A percentile compares a stretch with the other conserved stretches of the same genome.
These are phyloP conservation scores for Mesoclemmys tuberculata DNA, from an alignment of 2,113 vertebrate genomes.

Conservation along the genomic window DNA sequence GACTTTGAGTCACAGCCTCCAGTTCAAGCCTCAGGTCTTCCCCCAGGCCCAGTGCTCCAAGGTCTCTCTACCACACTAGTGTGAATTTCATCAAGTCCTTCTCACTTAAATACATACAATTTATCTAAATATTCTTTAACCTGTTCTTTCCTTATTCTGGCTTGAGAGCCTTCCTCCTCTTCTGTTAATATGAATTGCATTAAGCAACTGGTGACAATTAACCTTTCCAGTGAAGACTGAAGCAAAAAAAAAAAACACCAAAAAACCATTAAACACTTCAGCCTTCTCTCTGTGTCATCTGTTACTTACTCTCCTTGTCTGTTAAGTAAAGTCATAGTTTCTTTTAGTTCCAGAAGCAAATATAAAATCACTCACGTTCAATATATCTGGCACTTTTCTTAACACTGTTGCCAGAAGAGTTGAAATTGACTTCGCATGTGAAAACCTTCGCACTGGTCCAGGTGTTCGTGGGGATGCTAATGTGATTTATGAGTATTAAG, in stretches of 20 bases:
- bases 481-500: not conserved
- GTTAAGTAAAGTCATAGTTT: not conserved
- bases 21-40: no score
- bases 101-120: no score
- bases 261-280: not conserved
- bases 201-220: not conserved
- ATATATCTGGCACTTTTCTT: not conserved
- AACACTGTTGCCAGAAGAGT: not conserved
- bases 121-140: not conserved
- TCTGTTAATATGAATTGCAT: not conserved
- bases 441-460: not conserved
- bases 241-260: not conserved
- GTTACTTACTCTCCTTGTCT: not conserved
- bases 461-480: not conserved
- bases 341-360: not conserved
- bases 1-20: no score
- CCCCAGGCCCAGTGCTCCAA: no score
- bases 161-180: not conserved
- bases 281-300: not conserved
- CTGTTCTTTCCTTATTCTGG: not conserved
- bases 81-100: no score
- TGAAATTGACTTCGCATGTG: not conserved
- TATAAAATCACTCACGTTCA: not conserved
- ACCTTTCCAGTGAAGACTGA: not conserved
- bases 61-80: no score